Conservation (phyloP, 1,140 invertebrate species). For the Nasonia longicornis region DNA sequence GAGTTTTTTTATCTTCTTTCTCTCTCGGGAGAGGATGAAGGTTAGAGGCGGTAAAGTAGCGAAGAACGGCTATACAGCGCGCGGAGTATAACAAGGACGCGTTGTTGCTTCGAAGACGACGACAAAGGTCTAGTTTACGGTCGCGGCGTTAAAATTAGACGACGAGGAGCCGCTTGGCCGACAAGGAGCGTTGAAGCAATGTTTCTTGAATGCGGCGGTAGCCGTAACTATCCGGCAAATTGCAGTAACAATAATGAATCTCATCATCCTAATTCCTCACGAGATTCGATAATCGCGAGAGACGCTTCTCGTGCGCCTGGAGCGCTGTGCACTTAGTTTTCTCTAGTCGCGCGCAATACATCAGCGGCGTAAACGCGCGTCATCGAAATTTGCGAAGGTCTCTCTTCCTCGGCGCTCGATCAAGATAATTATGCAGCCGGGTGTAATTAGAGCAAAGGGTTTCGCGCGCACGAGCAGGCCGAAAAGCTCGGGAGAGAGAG, state of each 20-base stretch:
- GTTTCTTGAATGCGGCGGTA: too few species aligned
- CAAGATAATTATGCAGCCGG: conserved; percentile 35
- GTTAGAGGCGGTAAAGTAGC: background rate
- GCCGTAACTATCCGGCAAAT: too few species aligned
- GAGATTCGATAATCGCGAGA: conserved; percentile 14
- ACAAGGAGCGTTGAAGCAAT: too few species aligned
- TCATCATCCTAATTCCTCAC: background rate
- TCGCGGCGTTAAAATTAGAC: background rate
- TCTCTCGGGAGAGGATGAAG: background rate
- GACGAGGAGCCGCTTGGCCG: too few species aligned
- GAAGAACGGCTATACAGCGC: background rate
- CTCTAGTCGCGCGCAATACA: background rate
- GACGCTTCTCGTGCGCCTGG: background rate
- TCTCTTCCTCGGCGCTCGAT: background rate
- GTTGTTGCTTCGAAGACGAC: too few species aligned
- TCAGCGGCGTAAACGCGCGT: conserved; percentile 16
- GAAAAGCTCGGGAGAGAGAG: background rate
- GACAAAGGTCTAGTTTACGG: background rate
- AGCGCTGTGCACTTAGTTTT: background rate
- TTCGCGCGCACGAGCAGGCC: background rate
- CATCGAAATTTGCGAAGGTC: conserved; percentile 29
- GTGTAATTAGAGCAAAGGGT: conserved; percentile 42
- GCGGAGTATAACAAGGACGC: too few species aligned
- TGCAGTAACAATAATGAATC: background rate
- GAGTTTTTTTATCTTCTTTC: background rate